Conservation (phyloP, 2,797 vertebrate genomes). For the Syngnathus rostellatus region DNA sequence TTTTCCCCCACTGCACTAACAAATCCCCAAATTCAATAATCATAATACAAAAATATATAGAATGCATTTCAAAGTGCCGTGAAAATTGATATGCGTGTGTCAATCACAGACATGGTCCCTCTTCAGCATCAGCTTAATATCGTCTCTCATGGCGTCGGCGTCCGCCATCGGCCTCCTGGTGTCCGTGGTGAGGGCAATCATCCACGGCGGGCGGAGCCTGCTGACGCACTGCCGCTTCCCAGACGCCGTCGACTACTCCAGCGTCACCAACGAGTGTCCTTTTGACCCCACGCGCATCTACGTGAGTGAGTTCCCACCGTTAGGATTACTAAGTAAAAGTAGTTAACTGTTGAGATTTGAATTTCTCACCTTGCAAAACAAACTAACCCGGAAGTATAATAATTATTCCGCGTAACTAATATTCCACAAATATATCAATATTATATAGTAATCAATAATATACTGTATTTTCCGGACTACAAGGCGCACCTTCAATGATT, state of each 20-base stretch:
- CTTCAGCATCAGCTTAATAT: conserved; percentile 63
- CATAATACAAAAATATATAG: too few relatives aligned
- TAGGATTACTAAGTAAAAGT: background rate
- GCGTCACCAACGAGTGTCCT: conserved; percentile 74
- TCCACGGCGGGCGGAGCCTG: conserved; percentile 69
- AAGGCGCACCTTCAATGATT: too few relatives aligned
- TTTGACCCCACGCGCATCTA: conserved; percentile 85
- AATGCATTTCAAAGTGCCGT: too few relatives aligned
- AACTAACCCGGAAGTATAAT: background rate
- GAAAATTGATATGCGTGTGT: background rate
- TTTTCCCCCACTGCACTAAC: background rate
- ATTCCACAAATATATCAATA: background rate
- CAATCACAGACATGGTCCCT: conserved; percentile 70
- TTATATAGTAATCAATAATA: background rate
- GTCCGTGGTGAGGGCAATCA: conserved; percentile 70
- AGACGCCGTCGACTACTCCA: conserved; percentile 53
- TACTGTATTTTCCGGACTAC: background rate
- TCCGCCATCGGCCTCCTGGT: conserved; percentile 70
- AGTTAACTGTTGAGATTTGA: background rate
- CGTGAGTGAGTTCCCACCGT: conserved; percentile 64
- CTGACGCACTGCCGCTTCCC: conserved; percentile 71
- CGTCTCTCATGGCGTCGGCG: conserved; percentile 67
- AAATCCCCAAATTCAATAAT: too few relatives aligned
- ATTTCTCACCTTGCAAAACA: background rate
- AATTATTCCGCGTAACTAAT: background rate